phyloP scores from a whole-genome alignment of 2,113 vertebrate species.

The Microcebus lehilahytsara region DNA sequence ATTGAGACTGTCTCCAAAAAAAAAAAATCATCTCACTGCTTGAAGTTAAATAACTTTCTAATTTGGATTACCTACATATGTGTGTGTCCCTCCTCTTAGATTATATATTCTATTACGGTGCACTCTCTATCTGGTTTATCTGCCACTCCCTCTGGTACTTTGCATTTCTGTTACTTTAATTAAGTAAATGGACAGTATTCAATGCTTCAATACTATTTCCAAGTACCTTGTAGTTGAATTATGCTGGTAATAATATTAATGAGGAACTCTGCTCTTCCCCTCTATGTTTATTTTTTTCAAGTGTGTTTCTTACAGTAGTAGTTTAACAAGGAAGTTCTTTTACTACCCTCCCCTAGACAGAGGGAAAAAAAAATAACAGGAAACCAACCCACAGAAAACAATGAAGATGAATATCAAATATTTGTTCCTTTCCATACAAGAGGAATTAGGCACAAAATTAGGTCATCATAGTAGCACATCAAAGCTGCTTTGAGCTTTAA shows the following conservation, averaged over 20 bases:
- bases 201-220: not conserved
- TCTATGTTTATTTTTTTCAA: slow-evolving; percentile 42
- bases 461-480: slow-evolving; percentile 2
- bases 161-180: not conserved
- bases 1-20: too few relatives aligned
- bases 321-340: slow-evolving; percentile 70
- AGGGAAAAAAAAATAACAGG: slow-evolving; percentile 73
- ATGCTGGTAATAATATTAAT: not conserved
- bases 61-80: not conserved
- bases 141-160: not conserved
- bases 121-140: not conserved
- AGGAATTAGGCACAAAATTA: not conserved
- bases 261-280: not conserved
- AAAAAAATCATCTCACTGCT: not conserved
- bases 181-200: not conserved
- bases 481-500: slow-evolving; percentile 44
- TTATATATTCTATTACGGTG: not conserved
- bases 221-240: not conserved
- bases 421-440: slow-evolving; percentile 68
- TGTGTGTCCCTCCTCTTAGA: not conserved
- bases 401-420: slow-evolving; percentile 76
- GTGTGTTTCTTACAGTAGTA: slow-evolving; percentile 19
- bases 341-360: slow-evolving; percentile 65
- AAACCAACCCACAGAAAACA: slow-evolving; percentile 66
- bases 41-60: not conserved